phyloP scores from a whole-genome alignment of 2,797 vertebrate genomes.

The Pempheris klunzingeri region DNA sequence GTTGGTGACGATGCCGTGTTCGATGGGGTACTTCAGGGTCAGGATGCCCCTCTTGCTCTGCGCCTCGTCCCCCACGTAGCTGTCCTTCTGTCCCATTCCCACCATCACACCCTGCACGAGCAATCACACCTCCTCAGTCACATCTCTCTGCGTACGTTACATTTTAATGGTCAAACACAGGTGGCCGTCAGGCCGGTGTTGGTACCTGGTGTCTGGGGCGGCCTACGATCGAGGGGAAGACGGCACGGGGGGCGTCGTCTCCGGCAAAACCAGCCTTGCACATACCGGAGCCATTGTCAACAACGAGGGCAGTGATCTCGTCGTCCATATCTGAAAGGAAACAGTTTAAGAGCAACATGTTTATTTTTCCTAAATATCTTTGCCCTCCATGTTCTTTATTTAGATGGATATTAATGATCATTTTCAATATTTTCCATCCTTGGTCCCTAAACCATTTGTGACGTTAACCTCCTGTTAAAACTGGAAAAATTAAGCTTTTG shows the following conservation, averaged over 20 bases:
- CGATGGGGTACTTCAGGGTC: conserved; percentile 95
- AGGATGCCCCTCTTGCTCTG: conserved; percentile 96
- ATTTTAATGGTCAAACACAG: accelerated
- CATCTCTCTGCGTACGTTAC: accelerated
- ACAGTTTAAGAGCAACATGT: background rate
- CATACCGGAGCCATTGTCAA: conserved; percentile 93
- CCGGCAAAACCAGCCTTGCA: conserved; percentile 93
- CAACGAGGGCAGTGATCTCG: conserved; percentile 90
- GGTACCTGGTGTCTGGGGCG: conserved; percentile 69
- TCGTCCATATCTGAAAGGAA: conserved; percentile 83
- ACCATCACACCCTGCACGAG: conserved; percentile 93
- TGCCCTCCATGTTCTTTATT: too few species aligned
- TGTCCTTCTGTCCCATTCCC: conserved; percentile 97
- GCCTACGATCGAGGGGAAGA: conserved; percentile 92
- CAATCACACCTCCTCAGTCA: background rate
- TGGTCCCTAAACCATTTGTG: too few species aligned
- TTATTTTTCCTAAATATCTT: too few species aligned
- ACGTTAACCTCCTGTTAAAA: too few species aligned
- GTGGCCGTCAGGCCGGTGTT: background rate
- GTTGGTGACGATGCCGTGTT: conserved; percentile 96
- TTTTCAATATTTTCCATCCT: too few species aligned
- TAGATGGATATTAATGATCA: too few species aligned
- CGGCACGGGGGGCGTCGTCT: conserved; percentile 90
- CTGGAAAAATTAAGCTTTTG: too few species aligned
- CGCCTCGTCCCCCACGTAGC: conserved; percentile 94